phyloP scores from a whole-genome alignment of 2,888 invertebrate species.

The Elaeidobius kamerunicus region DNA sequence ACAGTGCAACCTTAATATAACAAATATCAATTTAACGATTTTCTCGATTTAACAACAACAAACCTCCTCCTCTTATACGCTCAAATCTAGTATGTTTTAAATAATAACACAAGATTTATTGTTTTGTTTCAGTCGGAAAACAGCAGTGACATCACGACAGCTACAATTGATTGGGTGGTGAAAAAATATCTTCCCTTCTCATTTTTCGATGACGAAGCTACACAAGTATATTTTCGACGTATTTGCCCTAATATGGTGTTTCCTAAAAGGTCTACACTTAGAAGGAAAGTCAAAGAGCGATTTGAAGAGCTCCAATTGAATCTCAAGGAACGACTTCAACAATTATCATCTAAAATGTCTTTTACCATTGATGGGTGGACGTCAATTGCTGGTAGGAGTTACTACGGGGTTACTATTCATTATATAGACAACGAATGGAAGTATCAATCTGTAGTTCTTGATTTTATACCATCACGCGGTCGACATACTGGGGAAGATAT shows the following conservation, averaged over 20 bases:
- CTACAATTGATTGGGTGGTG: slow-evolving; percentile 22
- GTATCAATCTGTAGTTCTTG: slow-evolving; percentile 22
- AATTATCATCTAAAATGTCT: slow-evolving; percentile 22
- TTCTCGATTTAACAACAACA: too few species aligned
- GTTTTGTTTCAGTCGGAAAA: background rate
- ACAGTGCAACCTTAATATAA: too few species aligned
- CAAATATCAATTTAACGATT: too few species aligned
- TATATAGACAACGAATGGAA: slow-evolving; percentile 35
- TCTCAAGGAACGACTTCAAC: too few species aligned
- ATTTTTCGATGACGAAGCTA: slow-evolving; percentile 26
- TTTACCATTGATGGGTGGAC: slow-evolving; percentile 38
- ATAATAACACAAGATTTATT: too few species aligned
- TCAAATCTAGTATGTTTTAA: too few species aligned
- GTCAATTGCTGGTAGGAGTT: slow-evolving; percentile 32
- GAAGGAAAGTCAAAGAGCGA: background rate
- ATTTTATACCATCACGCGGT: slow-evolving; percentile 31
- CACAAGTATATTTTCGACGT: slow-evolving; percentile 13
- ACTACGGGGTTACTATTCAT: slow-evolving; percentile 37
- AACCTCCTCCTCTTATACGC: too few species aligned
- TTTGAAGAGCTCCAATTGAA: slow-evolving; percentile 7
- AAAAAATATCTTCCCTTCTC: slow-evolving; percentile 24
- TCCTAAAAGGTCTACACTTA: slow-evolving; percentile 8
- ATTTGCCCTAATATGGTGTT: slow-evolving; percentile 1
- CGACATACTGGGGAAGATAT: slow-evolving; percentile 34
- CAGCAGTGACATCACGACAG: too few species aligned